phyloP scores from a whole-genome alignment of 1,140 invertebrate genomes.

The Trichoplusia ni region DNA sequence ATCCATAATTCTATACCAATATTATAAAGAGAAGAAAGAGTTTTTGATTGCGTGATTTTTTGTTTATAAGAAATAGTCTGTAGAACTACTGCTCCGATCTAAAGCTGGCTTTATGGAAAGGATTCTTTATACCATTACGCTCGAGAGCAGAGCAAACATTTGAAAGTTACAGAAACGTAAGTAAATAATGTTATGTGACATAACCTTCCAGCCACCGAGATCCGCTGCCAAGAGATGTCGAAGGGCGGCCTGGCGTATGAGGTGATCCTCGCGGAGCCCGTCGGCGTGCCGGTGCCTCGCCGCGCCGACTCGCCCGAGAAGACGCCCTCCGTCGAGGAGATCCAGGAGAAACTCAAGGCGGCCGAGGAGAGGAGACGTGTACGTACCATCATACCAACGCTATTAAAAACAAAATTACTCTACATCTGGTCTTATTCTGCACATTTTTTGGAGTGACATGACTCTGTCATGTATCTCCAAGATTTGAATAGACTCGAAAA shows the following conservation, averaged over 20 bases:
- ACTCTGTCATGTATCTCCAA: no score
- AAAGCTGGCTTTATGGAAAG: no score
- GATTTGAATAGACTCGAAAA: no score
- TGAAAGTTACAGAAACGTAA: no score
- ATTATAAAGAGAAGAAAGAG: no score
- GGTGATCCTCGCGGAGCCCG: constrained; percentile 94
- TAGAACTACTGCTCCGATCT: no score
- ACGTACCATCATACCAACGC: constrained; percentile 50
- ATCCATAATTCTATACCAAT: no score
- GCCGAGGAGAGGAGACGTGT: constrained; percentile 95
- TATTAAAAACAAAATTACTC: background rate
- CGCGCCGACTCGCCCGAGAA: constrained; percentile 85
- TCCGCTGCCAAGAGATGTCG: constrained; percentile 93
- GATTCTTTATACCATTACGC: no score
- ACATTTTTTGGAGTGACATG: background rate
- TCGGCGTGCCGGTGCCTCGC: constrained; percentile 83
- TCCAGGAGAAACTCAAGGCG: constrained; percentile 94
- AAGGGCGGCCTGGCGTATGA: constrained; percentile 96
- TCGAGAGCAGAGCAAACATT: no score
- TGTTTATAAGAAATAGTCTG: no score
- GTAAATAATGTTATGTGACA: no score
- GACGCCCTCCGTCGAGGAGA: constrained; percentile 89
- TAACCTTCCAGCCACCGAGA: constrained; percentile 94
- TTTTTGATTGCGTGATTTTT: no score
- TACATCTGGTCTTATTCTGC: background rate